Evolutionary conservation across 2,888 invertebrate genomes (phyloP), one percentile per base, ranked within the genome.

Genomic region (Spilarctia lutea): DNA sequence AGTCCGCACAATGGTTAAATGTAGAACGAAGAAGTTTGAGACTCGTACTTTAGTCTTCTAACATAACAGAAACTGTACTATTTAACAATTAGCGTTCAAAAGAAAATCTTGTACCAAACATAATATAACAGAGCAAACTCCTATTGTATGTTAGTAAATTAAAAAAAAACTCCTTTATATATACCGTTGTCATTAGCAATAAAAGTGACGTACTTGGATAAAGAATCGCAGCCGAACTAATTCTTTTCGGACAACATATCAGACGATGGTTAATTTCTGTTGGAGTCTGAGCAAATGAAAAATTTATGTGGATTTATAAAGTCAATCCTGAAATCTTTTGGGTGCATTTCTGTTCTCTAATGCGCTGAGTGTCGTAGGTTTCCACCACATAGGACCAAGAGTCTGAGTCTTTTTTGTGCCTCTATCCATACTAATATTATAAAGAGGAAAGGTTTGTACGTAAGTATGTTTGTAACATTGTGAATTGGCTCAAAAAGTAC

Each of bases 161-260:
- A 24, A 24, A 42, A 42, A 66, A 66, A 13, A 13, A 18, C 27
- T 13, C 42, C 27, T 42, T 16, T 66, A 20, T n/a, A 35, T 24
- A 48, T 33, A 24, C 73, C 82, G 80, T 82, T 78, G 76, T 75
- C 75, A 60, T 65, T 30, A 63, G 76, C 70, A 82, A 78, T 80
- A 82, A 79, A 83, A 80, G 75, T 71, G 73, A 68, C 48, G 68
- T 68, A 72, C 63, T n/a, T 24, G 72, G 75, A 79, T 78, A 80
- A 77, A 78, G 72, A 77, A 82, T 76, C 74, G 75, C 73, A 73
- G 35, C 27, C 30, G 63, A 68, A 72, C 66, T 83, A 83, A 83
- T 83, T 80, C 79, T 63, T 20, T 27, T 77, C 75, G 77, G 71
- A 65, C n/a, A 80, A 72, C 80, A 80, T 68, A 73, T 74, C 66